phyloP scores from a whole-genome alignment of 2,888 invertebrate species.

The Drosophila phalerata region DNA sequence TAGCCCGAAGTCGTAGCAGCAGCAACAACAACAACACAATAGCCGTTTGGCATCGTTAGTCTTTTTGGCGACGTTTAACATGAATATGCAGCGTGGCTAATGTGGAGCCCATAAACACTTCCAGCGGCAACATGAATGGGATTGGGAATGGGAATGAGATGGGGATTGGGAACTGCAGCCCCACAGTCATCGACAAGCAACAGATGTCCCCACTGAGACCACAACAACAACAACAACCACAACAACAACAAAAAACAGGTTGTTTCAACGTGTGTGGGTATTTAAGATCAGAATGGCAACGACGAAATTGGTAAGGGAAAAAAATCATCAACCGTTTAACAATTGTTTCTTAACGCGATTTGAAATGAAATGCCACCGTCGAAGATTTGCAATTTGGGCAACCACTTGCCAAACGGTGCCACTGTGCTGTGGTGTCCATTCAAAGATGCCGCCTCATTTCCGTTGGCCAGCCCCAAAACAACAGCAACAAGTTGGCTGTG shows the following conservation, averaged over 20 bases:
- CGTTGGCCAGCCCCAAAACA: constrained; percentile 53
- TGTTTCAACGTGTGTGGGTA: constrained; percentile 70
- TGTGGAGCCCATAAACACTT: constrained; percentile 84
- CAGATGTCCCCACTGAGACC: constrained; percentile 58
- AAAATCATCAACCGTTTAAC: constrained; percentile 56
- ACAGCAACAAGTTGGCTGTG: constrained; percentile 36
- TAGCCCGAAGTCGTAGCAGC: constrained; percentile 45
- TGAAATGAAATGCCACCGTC: constrained; percentile 76
- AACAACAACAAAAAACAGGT: constrained; percentile 57
- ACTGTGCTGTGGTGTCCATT: constrained; percentile 23
- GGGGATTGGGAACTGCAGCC: constrained; percentile 57
- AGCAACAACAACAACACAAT: constrained; percentile 67
- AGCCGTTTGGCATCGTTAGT: constrained; percentile 70
- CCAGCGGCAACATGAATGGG: constrained; percentile 78
- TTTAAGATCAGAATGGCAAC: constrained; percentile 16
- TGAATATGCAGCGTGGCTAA: constrained; percentile 84
- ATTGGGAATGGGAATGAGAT: constrained; percentile 42
- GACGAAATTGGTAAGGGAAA: constrained; percentile 13
- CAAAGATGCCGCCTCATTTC: constrained; percentile 72
- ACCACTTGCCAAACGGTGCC: constrained; percentile 30
- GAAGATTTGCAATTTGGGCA: constrained; percentile 71
- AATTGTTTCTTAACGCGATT: constrained; percentile 81
- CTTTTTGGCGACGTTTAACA: constrained; percentile 80
- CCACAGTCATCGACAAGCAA: constrained; percentile 43
- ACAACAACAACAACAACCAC: too few relatives aligned